Percentiles rank a stretch among this genome's conserved stretches.
These are phyloP conservation scores for Drosophila histrio DNA, from an alignment of 2,888 invertebrate species.

Conservation along the genomic window DNA sequence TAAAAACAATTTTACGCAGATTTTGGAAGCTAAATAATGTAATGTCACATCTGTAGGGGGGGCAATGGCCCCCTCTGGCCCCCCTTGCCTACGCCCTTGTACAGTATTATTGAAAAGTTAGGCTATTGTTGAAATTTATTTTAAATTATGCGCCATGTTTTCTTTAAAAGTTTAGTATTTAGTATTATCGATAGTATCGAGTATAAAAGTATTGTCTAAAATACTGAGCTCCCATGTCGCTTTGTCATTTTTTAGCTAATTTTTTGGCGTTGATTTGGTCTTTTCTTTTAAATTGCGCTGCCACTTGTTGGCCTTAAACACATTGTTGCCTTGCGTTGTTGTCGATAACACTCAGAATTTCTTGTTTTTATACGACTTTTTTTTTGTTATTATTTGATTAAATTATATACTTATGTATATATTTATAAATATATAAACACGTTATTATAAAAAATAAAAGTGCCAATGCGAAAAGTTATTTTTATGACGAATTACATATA, in stretches of 20 bases:
- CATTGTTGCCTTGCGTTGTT: conserved; percentile 37
- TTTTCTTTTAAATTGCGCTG: conserved; percentile 4
- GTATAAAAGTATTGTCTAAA: not conserved
- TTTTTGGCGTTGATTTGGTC: not conserved
- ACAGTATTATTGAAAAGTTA: too few species aligned
- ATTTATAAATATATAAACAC: not conserved
- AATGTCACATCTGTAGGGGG: too few species aligned
- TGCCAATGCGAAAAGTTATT: not conserved
- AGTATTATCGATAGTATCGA: too few species aligned
- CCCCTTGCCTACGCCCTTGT: too few species aligned
- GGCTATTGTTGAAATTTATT: too few species aligned
- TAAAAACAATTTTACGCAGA: too few species aligned
- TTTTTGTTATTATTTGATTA: conserved; percentile 10
- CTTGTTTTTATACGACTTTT: conserved; percentile 2
- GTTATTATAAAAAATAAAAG: not conserved
- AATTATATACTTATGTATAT: not conserved
- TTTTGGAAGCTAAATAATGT: too few species aligned
- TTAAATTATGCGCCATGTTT: too few species aligned
- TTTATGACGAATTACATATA: not conserved
- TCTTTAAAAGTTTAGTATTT: too few species aligned
- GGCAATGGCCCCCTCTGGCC: too few species aligned
- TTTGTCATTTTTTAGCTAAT: conserved; percentile 7
- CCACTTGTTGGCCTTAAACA: not conserved
- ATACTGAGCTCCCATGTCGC: not conserved
- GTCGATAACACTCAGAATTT: conserved; percentile 37